phyloP scores from a whole-genome alignment of 2,113 vertebrate genomes.

The Tamias sibiricus region DNA sequence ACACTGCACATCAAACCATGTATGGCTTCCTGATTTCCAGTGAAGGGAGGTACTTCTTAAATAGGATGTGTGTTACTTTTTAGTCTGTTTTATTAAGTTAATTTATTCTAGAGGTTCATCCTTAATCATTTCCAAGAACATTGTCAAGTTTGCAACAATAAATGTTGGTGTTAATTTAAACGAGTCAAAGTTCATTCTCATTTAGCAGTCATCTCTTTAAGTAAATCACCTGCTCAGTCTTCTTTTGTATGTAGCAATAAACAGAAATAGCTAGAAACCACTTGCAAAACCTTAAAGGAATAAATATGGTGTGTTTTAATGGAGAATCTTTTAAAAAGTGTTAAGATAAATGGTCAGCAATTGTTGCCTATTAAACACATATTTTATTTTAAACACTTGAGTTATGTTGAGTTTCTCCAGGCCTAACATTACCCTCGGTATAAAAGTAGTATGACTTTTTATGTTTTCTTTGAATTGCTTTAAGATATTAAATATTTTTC shows the following conservation, averaged over 20 bases:
- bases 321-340: slow-evolving; percentile 75
- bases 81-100: slow-evolving; percentile 71
- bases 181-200: slow-evolving; percentile 88
- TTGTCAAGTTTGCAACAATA: slow-evolving; percentile 84
- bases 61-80: slow-evolving; percentile 20
- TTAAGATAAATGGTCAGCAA: slow-evolving; percentile 61
- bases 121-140: slow-evolving; percentile 81
- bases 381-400: slow-evolving; percentile 55
- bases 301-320: slow-evolving; percentile 79
- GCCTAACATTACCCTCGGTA: not conserved
- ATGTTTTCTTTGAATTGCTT: slow-evolving; percentile 55
- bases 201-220: slow-evolving; percentile 79
- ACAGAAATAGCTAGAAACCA: slow-evolving; percentile 73
- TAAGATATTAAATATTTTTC: slow-evolving; percentile 61
- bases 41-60: slow-evolving; percentile 66
- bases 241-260: slow-evolving; percentile 73
- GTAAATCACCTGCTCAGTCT: slow-evolving; percentile 78
- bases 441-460: slow-evolving; percentile 29
- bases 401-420: slow-evolving; percentile 61
- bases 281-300: slow-evolving; percentile 80
- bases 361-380: not conserved
- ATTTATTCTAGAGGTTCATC: slow-evolving; percentile 77
- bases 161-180: slow-evolving; percentile 87
- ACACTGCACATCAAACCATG: not conserved
- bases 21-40: slow-evolving; percentile 45